Base-by-base conservation (phyloP, 2,113 vertebrate species). In the Bucco capensis region DNA sequence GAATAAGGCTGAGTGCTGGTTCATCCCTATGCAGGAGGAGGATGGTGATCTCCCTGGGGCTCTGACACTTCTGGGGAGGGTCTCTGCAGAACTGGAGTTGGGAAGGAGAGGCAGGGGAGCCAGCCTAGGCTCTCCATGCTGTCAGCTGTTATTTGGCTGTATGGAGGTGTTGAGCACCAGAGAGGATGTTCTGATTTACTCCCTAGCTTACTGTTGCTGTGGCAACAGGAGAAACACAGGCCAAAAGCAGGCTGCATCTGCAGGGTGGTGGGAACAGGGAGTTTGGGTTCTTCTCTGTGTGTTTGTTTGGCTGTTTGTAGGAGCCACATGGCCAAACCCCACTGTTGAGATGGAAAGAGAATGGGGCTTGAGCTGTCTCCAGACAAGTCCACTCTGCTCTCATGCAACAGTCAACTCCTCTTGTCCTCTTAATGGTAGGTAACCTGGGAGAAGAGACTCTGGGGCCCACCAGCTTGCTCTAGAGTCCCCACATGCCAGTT, bases 151-250 rank as follows among this genome's bases (percentile, higher is more conserved):
- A 67, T 86, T 94, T 94, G 95, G 87, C 78, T 50, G 21, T 92
- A 81, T 79, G 61, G 80, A 78, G 71, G 65, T 91, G 80, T 65
- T 47, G 42, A 93, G 83, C 60, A 74, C 65, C 22, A 21, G 75
- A 83, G 76, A 90, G 92, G 58, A 95, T 96, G 94, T 92, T 94
- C 90, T 90, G 80, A 91, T 96, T 96, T 94, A 95, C 79, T 87
- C 94, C 71, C 89, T 96, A 78, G 89, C 80, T 95, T 93, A 92
- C 73, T 0, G 96, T 98, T 96, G 95, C 97, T 96, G 69, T 92
- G 90, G 96, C 90, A 97, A 97, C 95, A 1, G 70, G 57, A 96
- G 91, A 96, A 95, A 97, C 96, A 96, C 97, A 96, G 97, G 95
- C 97, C 88, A 86, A 96, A n/a, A 91, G 81, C 72, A 57, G 61